Evolutionary conservation across 2,888 invertebrate genomes (phyloP).

Genomic region (Nomada goodeniana): DNA sequence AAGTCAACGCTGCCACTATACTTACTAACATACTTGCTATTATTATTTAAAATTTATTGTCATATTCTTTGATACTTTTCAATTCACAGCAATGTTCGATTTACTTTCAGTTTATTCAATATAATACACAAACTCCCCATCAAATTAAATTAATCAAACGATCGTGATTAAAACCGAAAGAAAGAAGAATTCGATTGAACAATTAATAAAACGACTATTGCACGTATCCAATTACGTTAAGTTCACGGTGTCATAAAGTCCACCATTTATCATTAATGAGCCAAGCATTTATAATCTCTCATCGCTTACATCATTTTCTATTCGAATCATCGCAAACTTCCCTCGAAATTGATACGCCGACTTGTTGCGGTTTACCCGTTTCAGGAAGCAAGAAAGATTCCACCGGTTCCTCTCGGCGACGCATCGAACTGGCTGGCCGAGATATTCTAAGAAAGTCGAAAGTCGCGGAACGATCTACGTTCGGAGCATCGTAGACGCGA

Average conservation of each 20-base stretch:
- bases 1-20: no score
- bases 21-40: no score
- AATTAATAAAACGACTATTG: background rate
- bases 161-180: no score
- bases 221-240: background rate
- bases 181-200: no score
- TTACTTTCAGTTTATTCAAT: background rate
- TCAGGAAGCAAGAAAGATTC: background rate
- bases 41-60: background rate
- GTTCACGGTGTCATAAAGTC: constrained; percentile 8
- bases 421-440: constrained; percentile 1
- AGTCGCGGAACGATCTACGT: constrained; percentile 29
- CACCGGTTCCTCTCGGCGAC: background rate
- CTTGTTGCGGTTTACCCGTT: background rate
- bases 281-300: background rate
- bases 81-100: constrained; percentile 1
- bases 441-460: constrained; percentile 32
- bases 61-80: constrained; percentile 17
- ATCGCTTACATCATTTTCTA: constrained; percentile 11
- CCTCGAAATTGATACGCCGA: background rate
- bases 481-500: background rate
- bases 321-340: background rate
- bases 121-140: no score
- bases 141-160: no score
- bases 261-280: background rate